phyloP scores from a whole-genome alignment of 2,888 invertebrate species.

The Ceramica pisi region DNA sequence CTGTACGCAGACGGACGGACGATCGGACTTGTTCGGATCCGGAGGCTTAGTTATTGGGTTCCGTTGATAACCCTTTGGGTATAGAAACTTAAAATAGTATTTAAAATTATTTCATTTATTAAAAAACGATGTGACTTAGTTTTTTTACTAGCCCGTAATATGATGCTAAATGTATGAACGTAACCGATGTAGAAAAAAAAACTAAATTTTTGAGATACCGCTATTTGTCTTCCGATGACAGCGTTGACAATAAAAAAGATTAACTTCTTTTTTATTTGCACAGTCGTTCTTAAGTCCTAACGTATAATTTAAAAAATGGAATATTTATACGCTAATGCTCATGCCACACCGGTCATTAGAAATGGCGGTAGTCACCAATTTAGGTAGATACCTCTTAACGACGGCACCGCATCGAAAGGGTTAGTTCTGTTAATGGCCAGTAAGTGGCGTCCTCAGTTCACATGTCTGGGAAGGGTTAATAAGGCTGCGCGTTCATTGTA shows the following conservation, averaged over 20 bases:
- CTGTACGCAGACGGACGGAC: too few species aligned
- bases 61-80: too few species aligned
- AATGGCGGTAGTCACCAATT: conserved; percentile 30
- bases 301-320: conserved; percentile 55
- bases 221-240: neutral
- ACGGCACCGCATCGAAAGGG: conserved; percentile 46
- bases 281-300: conserved; percentile 1
- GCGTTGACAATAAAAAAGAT: neutral
- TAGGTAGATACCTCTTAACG: conserved; percentile 42
- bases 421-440: conserved; percentile 52
- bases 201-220: neutral
- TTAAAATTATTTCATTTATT: too few species aligned
- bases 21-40: too few species aligned
- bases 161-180: neutral
- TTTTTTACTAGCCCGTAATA: neutral
- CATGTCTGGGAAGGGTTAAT: conserved; percentile 56
- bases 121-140: too few species aligned
- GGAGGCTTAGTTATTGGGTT: too few species aligned
- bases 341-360: conserved; percentile 48
- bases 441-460: conserved; percentile 57
- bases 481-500: conserved; percentile 44
- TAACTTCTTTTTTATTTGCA: conserved; percentile 14
- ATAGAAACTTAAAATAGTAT: too few species aligned
- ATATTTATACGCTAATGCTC: conserved; percentile 56
- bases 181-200: neutral